Percentiles rank a stretch among this genome's conserved stretches.
phyloP scores from a whole-genome alignment of 1,140 invertebrate genomes.

The Zaprionus inermis region DNA sequence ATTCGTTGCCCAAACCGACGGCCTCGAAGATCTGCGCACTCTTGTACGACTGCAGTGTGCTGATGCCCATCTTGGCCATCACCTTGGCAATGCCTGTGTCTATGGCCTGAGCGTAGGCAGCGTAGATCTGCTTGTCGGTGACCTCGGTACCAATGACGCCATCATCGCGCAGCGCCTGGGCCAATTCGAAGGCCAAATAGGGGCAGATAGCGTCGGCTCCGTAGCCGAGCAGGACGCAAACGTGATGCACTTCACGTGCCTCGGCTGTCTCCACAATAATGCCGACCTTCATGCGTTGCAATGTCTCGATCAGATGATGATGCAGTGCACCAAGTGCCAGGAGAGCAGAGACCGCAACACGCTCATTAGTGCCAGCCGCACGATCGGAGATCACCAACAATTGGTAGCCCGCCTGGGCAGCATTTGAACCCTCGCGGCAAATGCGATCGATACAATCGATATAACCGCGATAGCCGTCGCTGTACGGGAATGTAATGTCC shows the following conservation, averaged over 20 bases:
- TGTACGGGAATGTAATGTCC: slow-evolving; percentile 94
- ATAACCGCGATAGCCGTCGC: slow-evolving; percentile 90
- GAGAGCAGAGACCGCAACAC: slow-evolving; percentile 92
- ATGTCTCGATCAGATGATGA: slow-evolving; percentile 97
- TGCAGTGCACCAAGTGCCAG: slow-evolving; percentile 96
- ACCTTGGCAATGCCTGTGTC: slow-evolving; percentile 93
- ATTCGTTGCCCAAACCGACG: slow-evolving; percentile 95
- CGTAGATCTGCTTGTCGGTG: slow-evolving; percentile 94
- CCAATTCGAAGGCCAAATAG: slow-evolving; percentile 97
- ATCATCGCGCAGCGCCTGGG: slow-evolving; percentile 92
- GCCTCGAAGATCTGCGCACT: slow-evolving; percentile 99
- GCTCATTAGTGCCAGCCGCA: slow-evolving; percentile 87
- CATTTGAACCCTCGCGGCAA: slow-evolving; percentile 92
- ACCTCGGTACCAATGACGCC: slow-evolving; percentile 90
- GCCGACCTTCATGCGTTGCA: slow-evolving; percentile 98
- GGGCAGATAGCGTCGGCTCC: slow-evolving; percentile 99
- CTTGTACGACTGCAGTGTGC: slow-evolving; percentile 99
- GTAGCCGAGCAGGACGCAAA: slow-evolving; percentile 97
- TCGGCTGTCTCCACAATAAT: slow-evolving; percentile 97
- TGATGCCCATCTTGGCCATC: slow-evolving; percentile 99
- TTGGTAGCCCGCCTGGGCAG: slow-evolving; percentile 92
- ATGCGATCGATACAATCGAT: slow-evolving; percentile 91
- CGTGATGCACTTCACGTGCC: slow-evolving; percentile 98
- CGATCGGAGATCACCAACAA: slow-evolving; percentile 96
- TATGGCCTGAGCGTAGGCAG: slow-evolving; percentile 86